Conservation (phyloP, 2,888 invertebrate species). For the Caradrina clavipalpis region DNA sequence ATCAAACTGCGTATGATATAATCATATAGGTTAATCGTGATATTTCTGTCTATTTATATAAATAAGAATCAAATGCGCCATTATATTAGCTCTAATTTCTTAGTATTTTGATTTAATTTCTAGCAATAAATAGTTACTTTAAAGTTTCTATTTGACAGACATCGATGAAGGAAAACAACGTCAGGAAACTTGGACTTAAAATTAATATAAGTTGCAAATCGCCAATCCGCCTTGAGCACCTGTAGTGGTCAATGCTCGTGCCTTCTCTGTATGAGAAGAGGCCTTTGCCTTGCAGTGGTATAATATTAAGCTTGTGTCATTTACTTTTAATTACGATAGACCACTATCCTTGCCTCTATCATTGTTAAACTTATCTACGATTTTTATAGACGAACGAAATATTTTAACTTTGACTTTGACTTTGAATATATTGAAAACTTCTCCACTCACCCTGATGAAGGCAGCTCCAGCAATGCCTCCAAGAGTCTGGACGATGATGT, state of each 20-base stretch:
- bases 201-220: too few relatives aligned
- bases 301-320: not conserved
- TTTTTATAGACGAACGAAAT: too few relatives aligned
- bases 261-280: not conserved
- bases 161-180: not conserved
- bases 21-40: slow-evolving; percentile 13
- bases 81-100: slow-evolving; percentile 13
- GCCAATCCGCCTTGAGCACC: not conserved
- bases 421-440: too few relatives aligned
- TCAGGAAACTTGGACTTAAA: not conserved
- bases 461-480: slow-evolving; percentile 96
- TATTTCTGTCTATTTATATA: slow-evolving; percentile 18
- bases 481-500: slow-evolving; percentile 95
- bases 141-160: not conserved
- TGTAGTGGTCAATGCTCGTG: not conserved
- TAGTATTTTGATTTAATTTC: slow-evolving; percentile 20
- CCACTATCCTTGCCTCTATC: too few relatives aligned
- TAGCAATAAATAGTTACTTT: not conserved
- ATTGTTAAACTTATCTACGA: too few relatives aligned
- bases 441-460: slow-evolving; percentile 92
- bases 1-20: slow-evolving; percentile 19
- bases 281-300: not conserved
- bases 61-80: slow-evolving; percentile 6
- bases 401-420: too few relatives aligned
- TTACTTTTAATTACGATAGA: too few relatives aligned